Evolutionary conservation across 2,888 invertebrate species (phyloP).

Genomic region (Mechanitis mazaeus): DNA sequence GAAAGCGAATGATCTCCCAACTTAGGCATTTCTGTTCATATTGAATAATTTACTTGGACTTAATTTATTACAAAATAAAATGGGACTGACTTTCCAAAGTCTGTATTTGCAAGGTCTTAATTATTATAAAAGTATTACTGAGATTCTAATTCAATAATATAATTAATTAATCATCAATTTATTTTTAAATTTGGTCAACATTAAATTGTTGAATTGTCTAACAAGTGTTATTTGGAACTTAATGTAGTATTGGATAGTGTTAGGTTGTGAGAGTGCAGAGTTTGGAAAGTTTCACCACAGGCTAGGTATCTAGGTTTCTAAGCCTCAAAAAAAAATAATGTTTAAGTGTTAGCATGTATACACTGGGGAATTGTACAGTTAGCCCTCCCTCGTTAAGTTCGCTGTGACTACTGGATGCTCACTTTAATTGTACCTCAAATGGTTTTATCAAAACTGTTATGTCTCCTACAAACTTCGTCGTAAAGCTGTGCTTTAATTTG

Average conservation of each 20-base stretch:
- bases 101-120: slow-evolving; percentile 42
- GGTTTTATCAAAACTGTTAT: slow-evolving; percentile 69
- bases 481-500: slow-evolving; percentile 65
- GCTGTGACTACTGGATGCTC: slow-evolving; percentile 73
- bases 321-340: slow-evolving; percentile 71
- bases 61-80: slow-evolving; percentile 76
- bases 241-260: slow-evolving; percentile 46
- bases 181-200: slow-evolving; percentile 45
- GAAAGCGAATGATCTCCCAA: slow-evolving; percentile 80
- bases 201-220: slow-evolving; percentile 55
- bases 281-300: slow-evolving; percentile 73
- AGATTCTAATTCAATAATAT: slow-evolving; percentile 26
- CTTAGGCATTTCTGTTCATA: slow-evolving; percentile 70
- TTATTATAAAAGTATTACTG: slow-evolving; percentile 29
- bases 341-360: slow-evolving; percentile 76
- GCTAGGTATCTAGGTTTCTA: slow-evolving; percentile 68
- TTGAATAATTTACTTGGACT: slow-evolving; percentile 76
- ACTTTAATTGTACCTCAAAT: slow-evolving; percentile 60
- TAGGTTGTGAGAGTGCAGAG: slow-evolving; percentile 57
- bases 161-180: slow-evolving; percentile 28
- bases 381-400: slow-evolving; percentile 76
- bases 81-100: slow-evolving; percentile 74
- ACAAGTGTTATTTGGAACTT: slow-evolving; percentile 50
- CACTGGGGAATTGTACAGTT: slow-evolving; percentile 76
- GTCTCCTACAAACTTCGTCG: slow-evolving; percentile 48